Conservation (phyloP, 2,797 vertebrate genomes). For the Esox lucius region DNA sequence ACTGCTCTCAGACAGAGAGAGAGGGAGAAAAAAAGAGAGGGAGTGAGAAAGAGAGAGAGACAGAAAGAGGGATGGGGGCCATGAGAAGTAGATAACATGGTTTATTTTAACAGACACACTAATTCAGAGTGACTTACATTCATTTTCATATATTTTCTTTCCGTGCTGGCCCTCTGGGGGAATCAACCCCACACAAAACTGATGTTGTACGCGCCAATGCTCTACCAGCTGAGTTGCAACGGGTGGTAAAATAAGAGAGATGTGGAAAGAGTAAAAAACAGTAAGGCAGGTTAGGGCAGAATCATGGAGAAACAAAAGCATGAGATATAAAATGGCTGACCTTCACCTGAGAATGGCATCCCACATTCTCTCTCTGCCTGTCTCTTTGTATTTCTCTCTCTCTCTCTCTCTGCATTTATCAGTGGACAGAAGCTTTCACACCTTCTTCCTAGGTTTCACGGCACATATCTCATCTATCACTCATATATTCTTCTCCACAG, state of each 20-base stretch:
- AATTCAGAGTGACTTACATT: too few relatives aligned
- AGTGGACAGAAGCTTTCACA: conserved; percentile 52
- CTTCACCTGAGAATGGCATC: background rate
- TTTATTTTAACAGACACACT: too few relatives aligned
- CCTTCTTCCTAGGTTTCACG: conserved; percentile 53
- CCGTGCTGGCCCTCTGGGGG: too few relatives aligned
- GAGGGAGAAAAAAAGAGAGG: conserved; percentile 20
- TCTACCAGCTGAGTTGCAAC: too few relatives aligned
- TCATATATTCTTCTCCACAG: conserved; percentile 15
- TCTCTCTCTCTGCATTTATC: conserved; percentile 20
- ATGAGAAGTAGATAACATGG: background rate
- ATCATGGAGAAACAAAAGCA: too few relatives aligned
- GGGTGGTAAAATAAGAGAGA: too few relatives aligned
- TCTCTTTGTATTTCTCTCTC: conserved; percentile 1
- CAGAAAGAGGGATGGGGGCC: background rate
- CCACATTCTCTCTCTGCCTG: conserved; percentile 1
- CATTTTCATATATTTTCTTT: too few relatives aligned
- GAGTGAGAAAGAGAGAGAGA: too few relatives aligned
- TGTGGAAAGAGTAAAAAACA: too few relatives aligned
- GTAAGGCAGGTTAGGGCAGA: background rate
- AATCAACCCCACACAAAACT: too few relatives aligned
- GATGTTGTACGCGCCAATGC: too few relatives aligned
- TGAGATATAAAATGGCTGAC: too few relatives aligned
- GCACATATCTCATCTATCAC: conserved; percentile 38
- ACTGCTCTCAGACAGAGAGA: conserved; percentile 40